These are phyloP conservation scores for Helicoverpa armigera DNA, from an alignment of 1,140 invertebrate species.

Conservation along the genomic window DNA sequence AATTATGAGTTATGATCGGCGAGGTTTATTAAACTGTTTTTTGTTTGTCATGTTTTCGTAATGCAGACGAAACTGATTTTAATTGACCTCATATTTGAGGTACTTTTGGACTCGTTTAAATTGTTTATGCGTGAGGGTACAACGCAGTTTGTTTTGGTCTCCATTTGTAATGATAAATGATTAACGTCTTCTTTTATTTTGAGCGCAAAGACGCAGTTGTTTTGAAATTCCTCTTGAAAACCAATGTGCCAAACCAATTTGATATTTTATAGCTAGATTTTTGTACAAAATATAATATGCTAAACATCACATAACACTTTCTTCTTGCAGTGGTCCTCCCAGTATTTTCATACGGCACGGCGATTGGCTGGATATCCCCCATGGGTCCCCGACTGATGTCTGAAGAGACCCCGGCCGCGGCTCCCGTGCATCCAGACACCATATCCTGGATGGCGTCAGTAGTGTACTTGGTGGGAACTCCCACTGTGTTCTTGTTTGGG, in stretches of 20 bases:
- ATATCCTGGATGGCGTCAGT: conserved; percentile 83
- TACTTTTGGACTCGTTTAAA: no score
- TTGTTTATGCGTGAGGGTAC: no score
- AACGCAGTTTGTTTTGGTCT: no score
- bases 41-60: neutral
- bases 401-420: conserved; percentile 65
- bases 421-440: conserved; percentile 70
- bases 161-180: no score
- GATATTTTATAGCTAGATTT: no score
- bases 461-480: conserved; percentile 75
- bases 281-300: no score
- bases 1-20: neutral
- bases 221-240: no score
- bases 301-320: neutral
- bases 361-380: conserved; percentile 79
- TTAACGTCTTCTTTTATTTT: no score
- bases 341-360: conserved; percentile 79
- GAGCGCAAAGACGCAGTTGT: no score
- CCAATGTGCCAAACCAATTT: no score
- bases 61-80: neutral
- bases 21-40: neutral
- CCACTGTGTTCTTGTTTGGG: conserved; percentile 77
- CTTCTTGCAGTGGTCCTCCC: conserved; percentile 74
- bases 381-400: conserved; percentile 78
- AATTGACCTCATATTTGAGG: neutral